These are phyloP conservation scores for Saiga tatarica DNA, from an alignment of 2,113 vertebrate genomes.

Conservation along the genomic window DNA sequence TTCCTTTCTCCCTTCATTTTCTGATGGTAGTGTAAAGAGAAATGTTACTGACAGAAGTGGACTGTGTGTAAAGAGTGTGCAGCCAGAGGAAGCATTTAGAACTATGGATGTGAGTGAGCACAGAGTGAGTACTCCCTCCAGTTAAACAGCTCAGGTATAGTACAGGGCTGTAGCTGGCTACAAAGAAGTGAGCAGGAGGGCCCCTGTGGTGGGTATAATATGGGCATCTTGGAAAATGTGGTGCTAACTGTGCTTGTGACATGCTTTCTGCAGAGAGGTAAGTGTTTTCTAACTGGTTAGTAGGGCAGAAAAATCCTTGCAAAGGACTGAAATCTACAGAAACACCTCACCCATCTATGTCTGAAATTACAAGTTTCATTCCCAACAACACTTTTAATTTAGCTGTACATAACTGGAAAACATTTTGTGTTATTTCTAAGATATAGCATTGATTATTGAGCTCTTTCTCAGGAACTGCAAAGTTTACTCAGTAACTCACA, in stretches of 20 bases:
- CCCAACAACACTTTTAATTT: not conserved
- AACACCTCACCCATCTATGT: not conserved
- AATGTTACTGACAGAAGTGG: not conserved
- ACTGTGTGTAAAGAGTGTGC: not conserved
- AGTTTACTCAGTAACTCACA: not conserved
- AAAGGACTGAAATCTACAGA: not conserved
- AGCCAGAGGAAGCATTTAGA: not conserved
- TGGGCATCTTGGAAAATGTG: not conserved
- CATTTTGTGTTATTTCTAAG: not conserved
- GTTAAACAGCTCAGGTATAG: accelerated
- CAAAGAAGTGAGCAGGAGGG: not conserved
- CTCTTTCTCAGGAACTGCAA: not conserved
- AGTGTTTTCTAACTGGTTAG: too few species aligned
- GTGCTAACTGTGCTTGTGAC: not conserved
- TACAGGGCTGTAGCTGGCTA: not conserved
- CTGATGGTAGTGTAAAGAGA: not conserved
- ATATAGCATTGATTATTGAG: not conserved
- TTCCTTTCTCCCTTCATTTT: not conserved
- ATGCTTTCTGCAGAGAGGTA: not conserved
- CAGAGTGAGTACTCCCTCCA: not conserved
- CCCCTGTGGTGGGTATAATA: too few species aligned
- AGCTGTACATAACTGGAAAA: not conserved
- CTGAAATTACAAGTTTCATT: not conserved
- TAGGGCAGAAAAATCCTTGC: not conserved
- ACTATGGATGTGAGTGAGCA: accelerated